Conservation (phyloP, 2,888 invertebrate genomes). For the Furcula furcula region DNA sequence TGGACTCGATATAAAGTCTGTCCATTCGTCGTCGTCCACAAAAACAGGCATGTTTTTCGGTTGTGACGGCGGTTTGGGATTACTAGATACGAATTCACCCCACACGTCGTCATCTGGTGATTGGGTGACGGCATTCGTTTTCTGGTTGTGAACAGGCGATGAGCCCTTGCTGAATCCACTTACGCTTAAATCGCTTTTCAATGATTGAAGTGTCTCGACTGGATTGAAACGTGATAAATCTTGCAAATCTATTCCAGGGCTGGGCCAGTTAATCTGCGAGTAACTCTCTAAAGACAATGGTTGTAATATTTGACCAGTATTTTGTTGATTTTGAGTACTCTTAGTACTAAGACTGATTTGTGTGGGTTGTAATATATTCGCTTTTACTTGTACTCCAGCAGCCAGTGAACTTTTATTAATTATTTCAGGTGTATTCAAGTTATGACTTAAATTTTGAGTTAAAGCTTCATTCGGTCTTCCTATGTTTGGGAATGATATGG, state of each 20-base stretch:
- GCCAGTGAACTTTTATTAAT: constrained; percentile 26
- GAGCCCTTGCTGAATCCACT: constrained; percentile 54
- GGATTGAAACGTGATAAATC: constrained; percentile 76
- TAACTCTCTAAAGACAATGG: constrained; percentile 73
- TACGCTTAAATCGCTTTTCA: constrained; percentile 60
- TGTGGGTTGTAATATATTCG: constrained; percentile 55
- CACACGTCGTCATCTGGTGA: constrained; percentile 79
- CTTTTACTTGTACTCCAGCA: constrained; percentile 16
- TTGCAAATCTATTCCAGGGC: constrained; percentile 80
- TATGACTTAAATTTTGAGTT: constrained; percentile 30
- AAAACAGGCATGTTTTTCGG: constrained; percentile 49
- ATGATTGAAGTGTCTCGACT: constrained; percentile 68
- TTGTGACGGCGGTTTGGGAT: constrained; percentile 49
- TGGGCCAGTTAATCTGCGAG: constrained; percentile 84
- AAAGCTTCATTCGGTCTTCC: constrained; percentile 38
- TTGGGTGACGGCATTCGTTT: constrained; percentile 32
- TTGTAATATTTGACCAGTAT: constrained; percentile 69
- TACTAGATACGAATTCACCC: constrained; percentile 83
- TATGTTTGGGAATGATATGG: constrained; percentile 43
- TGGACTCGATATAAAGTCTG: constrained; percentile 74
- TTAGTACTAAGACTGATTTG: constrained; percentile 27
- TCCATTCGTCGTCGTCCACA: constrained; percentile 75
- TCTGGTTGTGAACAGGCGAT: constrained; percentile 58
- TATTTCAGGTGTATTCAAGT: constrained; percentile 23
- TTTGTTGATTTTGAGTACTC: constrained; percentile 44